phyloP scores from a whole-genome alignment of 2,888 invertebrate genomes.

The Lymantria dispar region DNA sequence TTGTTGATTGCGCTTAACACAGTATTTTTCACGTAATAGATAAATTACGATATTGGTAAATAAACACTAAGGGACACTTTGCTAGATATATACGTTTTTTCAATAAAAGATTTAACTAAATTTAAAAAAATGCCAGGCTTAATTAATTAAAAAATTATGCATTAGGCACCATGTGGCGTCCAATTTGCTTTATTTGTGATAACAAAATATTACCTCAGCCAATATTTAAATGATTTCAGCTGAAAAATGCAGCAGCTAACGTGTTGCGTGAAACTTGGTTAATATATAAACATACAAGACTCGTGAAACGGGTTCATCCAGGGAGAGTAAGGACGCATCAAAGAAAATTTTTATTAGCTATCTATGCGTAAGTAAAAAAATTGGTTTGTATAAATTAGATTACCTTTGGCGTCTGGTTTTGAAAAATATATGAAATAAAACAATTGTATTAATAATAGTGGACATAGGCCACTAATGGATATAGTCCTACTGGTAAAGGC shows the following conservation, averaged over 20 bases:
- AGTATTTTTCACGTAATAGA: slow-evolving; percentile 20
- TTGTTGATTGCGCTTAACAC: slow-evolving; percentile 28
- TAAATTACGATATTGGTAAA: slow-evolving; percentile 10
- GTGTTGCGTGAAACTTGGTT: slow-evolving; percentile 99
- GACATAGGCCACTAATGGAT: too few relatives aligned
- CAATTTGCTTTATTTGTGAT: slow-evolving; percentile 3
- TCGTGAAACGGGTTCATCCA: slow-evolving; percentile 98
- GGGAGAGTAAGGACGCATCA: slow-evolving; percentile 98
- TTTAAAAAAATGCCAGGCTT: background rate
- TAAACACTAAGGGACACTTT: slow-evolving; percentile 20
- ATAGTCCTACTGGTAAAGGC: too few relatives aligned
- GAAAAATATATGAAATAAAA: too few relatives aligned
- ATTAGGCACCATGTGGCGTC: background rate
- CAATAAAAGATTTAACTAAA: background rate
- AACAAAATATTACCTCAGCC: slow-evolving; percentile 12
- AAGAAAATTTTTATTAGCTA: slow-evolving; percentile 99
- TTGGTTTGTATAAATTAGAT: background rate
- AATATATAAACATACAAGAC: slow-evolving; percentile 99
- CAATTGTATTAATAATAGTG: too few relatives aligned
- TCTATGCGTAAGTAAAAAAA: slow-evolving; percentile 94
- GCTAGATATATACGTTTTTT: slow-evolving; percentile 13
- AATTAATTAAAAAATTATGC: background rate
- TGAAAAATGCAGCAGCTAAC: slow-evolving; percentile 99
- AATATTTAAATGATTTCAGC: slow-evolving; percentile 81
- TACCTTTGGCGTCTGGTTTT: too few relatives aligned